A percentile compares a stretch with the other conserved stretches of the same genome.
These are phyloP conservation scores for Corella eumyota DNA, from an alignment of 23 tunicate genomes.

Conservation along the genomic window DNA sequence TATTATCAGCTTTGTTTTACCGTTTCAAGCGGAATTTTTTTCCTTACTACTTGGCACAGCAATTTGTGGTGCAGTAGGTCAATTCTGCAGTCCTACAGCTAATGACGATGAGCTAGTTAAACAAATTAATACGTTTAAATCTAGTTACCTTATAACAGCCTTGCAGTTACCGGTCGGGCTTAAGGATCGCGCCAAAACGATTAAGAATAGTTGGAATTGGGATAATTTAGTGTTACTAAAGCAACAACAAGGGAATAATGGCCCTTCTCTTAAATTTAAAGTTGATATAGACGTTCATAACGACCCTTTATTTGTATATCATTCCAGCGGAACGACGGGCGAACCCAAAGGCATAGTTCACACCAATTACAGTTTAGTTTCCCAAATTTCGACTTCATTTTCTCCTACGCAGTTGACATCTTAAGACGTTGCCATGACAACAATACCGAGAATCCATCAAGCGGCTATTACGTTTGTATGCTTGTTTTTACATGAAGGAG, in stretches of 20 bases:
- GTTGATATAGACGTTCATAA: background rate
- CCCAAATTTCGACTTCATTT: background rate
- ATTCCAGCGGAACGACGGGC: slow-evolving; percentile 5
- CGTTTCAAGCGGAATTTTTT: slow-evolving; percentile 1
- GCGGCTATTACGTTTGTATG: background rate
- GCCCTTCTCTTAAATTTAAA: background rate
- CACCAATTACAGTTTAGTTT: background rate
- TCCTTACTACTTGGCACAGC: background rate
- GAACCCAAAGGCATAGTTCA: background rate
- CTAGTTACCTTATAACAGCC: too few relatives aligned
- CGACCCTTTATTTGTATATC: background rate
- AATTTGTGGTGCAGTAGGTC: background rate
- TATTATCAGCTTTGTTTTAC: background rate
- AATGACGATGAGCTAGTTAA: background rate
- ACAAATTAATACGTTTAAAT: too few relatives aligned
- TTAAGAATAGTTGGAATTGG: too few relatives aligned
- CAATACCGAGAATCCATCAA: background rate
- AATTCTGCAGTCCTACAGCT: background rate
- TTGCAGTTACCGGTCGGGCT: background rate
- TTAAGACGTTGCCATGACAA: background rate
- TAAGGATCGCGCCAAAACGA: background rate
- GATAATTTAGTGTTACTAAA: background rate
- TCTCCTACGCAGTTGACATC: background rate
- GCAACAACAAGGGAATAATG: background rate
- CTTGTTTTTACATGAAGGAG: background rate